Base-by-base conservation (phyloP, 2,888 invertebrate genomes). In the Ephialtes manifestator region DNA sequence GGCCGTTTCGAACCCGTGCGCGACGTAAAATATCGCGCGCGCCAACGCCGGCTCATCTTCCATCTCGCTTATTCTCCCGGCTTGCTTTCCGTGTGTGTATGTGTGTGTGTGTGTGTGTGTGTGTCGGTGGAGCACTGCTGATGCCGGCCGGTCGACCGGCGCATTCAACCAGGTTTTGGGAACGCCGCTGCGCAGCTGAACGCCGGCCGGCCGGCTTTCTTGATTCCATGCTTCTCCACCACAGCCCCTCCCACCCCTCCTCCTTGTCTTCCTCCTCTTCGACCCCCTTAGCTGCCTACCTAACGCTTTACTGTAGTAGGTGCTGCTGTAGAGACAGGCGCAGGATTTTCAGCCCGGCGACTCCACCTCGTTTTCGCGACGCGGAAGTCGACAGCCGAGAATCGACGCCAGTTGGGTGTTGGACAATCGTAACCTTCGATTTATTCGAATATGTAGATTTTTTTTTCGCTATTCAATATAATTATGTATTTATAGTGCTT, bases 131-230 rank as follows among this genome's bases (percentile, higher is more conserved):
- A 20, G 20, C 24, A 28, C 8, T 35, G 55, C 18, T 20, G 65
- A 39, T 67, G 43, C 65, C 43, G 20, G 72, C 84, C 68, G 77
- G 89, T 85, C 83, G 81, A 86, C 87, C 84, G 83, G 88, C 87
- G 87, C 77, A 43, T 72, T 83, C 88, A 87, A 88, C 88, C 86
- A 86, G 87, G 85, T 89, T 89, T 88, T 83, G 85, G 85, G 82
- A 83, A 80, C 86, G 85, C 58, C 79, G 81, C 84, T 86, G 81
- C 87, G 77, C 81, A 77, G 84, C 76, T 70, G 68, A 70, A 83
- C 63, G 46, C 68, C 70, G 39, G 60, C 55, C 67, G 81, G 75
- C 77, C 77, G 72, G 77, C 77, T 78, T 81, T 72, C 60, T 68
- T 24, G n/a, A 8, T 81, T 46, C 60, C 72, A 77, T 35, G 51